Evolutionary conservation across 2,113 vertebrate genomes (phyloP).

Genomic region (Pontoporia blainvillei): DNA sequence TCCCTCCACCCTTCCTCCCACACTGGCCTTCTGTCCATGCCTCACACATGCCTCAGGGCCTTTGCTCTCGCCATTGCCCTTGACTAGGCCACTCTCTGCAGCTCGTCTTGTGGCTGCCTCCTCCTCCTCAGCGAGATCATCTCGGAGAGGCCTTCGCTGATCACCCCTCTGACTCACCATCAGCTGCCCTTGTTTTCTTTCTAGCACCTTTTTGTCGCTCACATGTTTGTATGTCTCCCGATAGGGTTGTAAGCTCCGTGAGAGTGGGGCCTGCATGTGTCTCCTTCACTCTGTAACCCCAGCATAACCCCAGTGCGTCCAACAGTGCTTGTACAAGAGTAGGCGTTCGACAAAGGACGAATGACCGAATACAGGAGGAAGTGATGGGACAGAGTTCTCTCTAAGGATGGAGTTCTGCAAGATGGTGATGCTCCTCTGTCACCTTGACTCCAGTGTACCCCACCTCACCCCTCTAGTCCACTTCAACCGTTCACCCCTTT

Average conservation of each 20-base stretch:
- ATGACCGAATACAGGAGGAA: rapidly evolving
- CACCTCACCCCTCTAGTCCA: rapidly evolving
- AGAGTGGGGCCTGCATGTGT: neutral
- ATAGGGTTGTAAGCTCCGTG: neutral
- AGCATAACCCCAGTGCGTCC: rapidly evolving
- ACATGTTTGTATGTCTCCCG: neutral
- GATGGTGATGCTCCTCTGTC: neutral
- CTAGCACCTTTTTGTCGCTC: neutral
- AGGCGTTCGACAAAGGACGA: rapidly evolving
- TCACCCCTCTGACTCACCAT: neutral
- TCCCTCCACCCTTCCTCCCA: neutral
- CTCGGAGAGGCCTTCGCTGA: neutral
- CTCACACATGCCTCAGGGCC: neutral
- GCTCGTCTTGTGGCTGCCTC: neutral
- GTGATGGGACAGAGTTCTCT: neutral
- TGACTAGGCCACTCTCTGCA: neutral
- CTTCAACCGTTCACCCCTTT: rapidly evolving
- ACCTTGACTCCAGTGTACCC: neutral
- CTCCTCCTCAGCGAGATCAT: neutral
- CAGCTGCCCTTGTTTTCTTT: neutral
- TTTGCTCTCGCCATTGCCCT: neutral
- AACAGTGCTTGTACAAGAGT: rapidly evolving
- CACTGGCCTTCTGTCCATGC: neutral
- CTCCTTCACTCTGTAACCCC: neutral
- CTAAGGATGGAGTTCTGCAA: neutral